Evolutionary conservation across 2,888 invertebrate genomes (phyloP).

Genomic region (Platerodrilus igneus): DNA sequence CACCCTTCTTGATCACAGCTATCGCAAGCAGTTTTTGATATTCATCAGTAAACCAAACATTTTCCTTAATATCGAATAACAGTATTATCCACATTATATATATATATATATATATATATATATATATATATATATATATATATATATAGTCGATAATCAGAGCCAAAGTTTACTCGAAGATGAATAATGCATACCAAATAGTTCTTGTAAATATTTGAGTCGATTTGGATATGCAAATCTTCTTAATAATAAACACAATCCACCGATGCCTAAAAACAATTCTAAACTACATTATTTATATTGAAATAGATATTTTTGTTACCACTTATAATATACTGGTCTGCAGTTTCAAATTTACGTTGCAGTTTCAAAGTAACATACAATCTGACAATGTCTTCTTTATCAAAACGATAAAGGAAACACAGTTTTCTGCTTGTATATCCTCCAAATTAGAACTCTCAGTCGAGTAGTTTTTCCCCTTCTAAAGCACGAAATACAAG

Average conservation of each 20-base stretch:
- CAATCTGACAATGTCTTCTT: neutral
- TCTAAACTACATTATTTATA: too few relatives aligned
- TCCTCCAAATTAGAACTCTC: neutral
- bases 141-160: too few relatives aligned
- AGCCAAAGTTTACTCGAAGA: slow-evolving; percentile 3
- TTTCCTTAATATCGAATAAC: slow-evolving; percentile 2
- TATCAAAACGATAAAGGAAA: slow-evolving; percentile 4
- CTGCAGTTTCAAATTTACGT: slow-evolving; percentile 1
- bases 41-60: slow-evolving; percentile 1
- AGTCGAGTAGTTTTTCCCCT: neutral
- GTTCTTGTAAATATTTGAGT: neutral
- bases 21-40: slow-evolving; percentile 1
- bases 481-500: slow-evolving; percentile 1
- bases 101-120: too few relatives aligned
- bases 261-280: slow-evolving; percentile 1
- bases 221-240: slow-evolving; percentile 3
- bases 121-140: too few relatives aligned
- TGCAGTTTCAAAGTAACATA: neutral
- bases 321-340: slow-evolving; percentile 4
- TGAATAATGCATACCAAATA: slow-evolving; percentile 1
- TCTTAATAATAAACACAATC: slow-evolving; percentile 2
- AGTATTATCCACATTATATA: neutral
- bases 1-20: neutral
- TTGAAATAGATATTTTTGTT: too few relatives aligned
- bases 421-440: too few relatives aligned